Evolutionary conservation across 2,888 invertebrate species (phyloP).

Genomic region (Zeuzera pyrina): DNA sequence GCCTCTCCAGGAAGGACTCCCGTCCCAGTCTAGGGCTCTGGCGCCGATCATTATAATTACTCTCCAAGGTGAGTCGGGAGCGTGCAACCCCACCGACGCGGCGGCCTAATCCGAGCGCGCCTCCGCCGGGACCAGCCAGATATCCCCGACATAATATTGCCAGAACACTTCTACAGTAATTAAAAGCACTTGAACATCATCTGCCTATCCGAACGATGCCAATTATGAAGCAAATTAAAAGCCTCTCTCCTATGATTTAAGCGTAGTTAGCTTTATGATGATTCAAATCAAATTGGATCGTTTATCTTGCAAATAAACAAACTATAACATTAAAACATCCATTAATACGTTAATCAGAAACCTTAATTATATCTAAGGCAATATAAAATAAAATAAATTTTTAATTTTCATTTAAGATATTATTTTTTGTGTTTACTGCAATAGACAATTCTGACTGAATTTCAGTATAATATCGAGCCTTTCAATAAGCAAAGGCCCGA

Average conservation of each 20-base stretch:
- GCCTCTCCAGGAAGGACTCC: slow-evolving; percentile 63
- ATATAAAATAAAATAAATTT: too few relatives aligned
- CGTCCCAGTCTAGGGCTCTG: slow-evolving; percentile 63
- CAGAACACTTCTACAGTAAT: slow-evolving; percentile 32
- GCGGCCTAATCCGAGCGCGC: slow-evolving; percentile 52
- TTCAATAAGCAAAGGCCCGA: slow-evolving; percentile 19
- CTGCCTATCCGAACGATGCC: slow-evolving; percentile 43
- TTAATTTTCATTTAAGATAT: too few relatives aligned
- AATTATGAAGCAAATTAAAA: slow-evolving; percentile 54
- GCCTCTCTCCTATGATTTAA: slow-evolving; percentile 35
- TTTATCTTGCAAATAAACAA: slow-evolving; percentile 6
- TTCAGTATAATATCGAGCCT: slow-evolving; percentile 10
- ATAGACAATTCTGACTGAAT: too few relatives aligned
- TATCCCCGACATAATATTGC: slow-evolving; percentile 51
- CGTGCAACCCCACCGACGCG: slow-evolving; percentile 53
- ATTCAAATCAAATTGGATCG: slow-evolving; percentile 28
- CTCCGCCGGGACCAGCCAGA: slow-evolving; percentile 53
- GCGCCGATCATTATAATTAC: slow-evolving; percentile 73
- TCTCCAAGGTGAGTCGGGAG: slow-evolving; percentile 68
- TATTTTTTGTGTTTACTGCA: too few relatives aligned
- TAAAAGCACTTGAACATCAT: slow-evolving; percentile 56
- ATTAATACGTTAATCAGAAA: too few relatives aligned
- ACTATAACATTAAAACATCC: neutral
- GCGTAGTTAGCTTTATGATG: slow-evolving; percentile 37
- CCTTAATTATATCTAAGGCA: too few relatives aligned